These are phyloP conservation scores for Eupeodes latifasciatus DNA, from an alignment of 2,888 invertebrate species.

Conservation along the genomic window DNA sequence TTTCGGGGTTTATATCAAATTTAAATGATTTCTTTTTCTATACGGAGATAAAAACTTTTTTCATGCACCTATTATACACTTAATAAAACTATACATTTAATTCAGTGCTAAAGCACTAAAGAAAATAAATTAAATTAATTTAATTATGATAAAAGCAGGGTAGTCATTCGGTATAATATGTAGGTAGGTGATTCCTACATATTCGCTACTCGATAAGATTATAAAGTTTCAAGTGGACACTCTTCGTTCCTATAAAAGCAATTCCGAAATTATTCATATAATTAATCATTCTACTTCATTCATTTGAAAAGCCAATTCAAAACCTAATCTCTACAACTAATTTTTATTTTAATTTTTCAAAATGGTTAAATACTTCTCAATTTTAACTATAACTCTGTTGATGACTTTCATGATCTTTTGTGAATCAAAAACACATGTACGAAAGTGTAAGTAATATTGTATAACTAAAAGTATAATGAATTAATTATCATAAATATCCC, in stretches of 20 bases:
- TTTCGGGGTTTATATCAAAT: background rate
- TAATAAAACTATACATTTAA: background rate
- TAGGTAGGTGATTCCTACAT: no score
- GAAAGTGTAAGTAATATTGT: constrained; percentile 11
- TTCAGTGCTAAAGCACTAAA: constrained; percentile 9
- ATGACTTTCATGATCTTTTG: background rate
- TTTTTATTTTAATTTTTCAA: background rate
- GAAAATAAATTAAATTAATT: background rate
- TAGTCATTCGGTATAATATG: no score
- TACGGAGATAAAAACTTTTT: background rate
- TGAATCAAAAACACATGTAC: constrained; percentile 1
- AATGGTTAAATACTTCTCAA: background rate
- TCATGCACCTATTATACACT: background rate
- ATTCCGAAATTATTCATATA: background rate
- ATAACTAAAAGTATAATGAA: background rate
- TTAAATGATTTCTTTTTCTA: background rate
- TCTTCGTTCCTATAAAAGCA: constrained; percentile 9
- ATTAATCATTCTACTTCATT: constrained; percentile 1
- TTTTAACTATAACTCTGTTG: background rate
- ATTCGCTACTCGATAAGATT: background rate
- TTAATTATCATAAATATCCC: no score
- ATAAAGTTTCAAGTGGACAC: constrained; percentile 6
- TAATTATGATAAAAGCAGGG: background rate
- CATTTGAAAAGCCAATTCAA: background rate
- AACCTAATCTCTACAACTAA: background rate